Base-by-base conservation (phyloP, 2,113 vertebrate genomes). In the Cisticola juncidis region DNA sequence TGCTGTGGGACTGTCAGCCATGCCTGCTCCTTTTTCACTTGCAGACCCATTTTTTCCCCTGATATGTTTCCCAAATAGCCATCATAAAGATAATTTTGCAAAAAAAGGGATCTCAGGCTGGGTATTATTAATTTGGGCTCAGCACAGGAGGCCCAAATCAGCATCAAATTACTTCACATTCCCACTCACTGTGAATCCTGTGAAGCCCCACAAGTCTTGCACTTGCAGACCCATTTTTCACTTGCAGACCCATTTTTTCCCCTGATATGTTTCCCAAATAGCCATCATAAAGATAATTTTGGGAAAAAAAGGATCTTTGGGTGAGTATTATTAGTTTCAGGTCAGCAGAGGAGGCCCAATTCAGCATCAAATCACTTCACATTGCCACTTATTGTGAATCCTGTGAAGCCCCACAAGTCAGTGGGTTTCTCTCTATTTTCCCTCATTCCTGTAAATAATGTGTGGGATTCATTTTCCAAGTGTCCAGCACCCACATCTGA, bases 401-500 rank as follows among this genome's bases (percentile, higher is more conserved):
- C 61, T 0, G 1, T 1, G 8, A 61, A 33, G 56, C 42, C 53
- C 20, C 47, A 24, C 0, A 0, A n/a, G 7, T 18, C 31, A 35
- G 4, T 4, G 56, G 31, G 14, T 33, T 44, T 29, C 2, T 35
- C n/a, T 18, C 25, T 26, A 0, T 61, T 77, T 60, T 3, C 0
- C 31, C 54, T n/a, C 65, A 47, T 35, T 69, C 24, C 50, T 80
- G 33, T 22, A 51, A 85, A 40, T 38, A 47, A 56, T 0, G 0
- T 23, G 48, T 13, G 5, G 11, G 12, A 47, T 26, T 64, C 1
- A 1, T 89, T 87, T 81, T 62, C 80, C 3, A 1, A 18, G 36
- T 2, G 35, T n/a, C 62, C 69, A 61, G 40, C 61, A 72, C 21
- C 20, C 51, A 60, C 6, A 7, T 8, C 36, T 90, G 88, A 42